These are phyloP conservation scores for Eunapius fragilis DNA, from an alignment of 37 sponge, comb jelly and placozoan genomes.

Conservation along the genomic window DNA sequence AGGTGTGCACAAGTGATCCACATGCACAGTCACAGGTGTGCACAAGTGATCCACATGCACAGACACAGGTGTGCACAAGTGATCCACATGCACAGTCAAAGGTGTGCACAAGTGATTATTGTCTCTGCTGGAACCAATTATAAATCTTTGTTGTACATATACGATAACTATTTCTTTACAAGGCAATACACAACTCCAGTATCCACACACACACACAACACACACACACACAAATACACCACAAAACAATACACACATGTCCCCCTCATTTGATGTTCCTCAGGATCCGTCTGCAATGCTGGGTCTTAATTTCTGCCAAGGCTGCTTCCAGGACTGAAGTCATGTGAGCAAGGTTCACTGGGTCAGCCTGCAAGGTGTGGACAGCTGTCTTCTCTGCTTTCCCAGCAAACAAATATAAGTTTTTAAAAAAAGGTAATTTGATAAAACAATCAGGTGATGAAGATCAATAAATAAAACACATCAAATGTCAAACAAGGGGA, in stretches of 20 bases:
- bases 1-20: no score
- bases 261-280: slow-evolving; percentile 79
- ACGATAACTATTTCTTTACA: no score
- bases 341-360: slow-evolving; percentile 78
- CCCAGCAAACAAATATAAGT: slow-evolving; percentile 4
- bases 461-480: background rate
- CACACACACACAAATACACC: no score
- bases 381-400: slow-evolving; percentile 38
- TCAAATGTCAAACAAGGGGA: no score
- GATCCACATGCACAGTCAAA: no score
- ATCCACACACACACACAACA: slow-evolving; percentile 12
- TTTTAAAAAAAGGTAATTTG: no score
- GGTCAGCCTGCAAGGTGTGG: slow-evolving; percentile 74
- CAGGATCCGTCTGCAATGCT: slow-evolving; percentile 88
- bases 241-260: background rate
- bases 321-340: slow-evolving; percentile 76
- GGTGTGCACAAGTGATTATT: background rate
- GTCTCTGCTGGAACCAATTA: no score
- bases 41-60: no score
- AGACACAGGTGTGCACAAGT: no score
- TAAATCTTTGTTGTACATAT: no score
- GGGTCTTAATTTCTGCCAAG: slow-evolving; percentile 73
- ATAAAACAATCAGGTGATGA: background rate
- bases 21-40: no score
- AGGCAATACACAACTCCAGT: background rate